These are phyloP conservation scores for Cecropterus lyciades DNA, from an alignment of 1,140 invertebrate species.

Conservation along the genomic window DNA sequence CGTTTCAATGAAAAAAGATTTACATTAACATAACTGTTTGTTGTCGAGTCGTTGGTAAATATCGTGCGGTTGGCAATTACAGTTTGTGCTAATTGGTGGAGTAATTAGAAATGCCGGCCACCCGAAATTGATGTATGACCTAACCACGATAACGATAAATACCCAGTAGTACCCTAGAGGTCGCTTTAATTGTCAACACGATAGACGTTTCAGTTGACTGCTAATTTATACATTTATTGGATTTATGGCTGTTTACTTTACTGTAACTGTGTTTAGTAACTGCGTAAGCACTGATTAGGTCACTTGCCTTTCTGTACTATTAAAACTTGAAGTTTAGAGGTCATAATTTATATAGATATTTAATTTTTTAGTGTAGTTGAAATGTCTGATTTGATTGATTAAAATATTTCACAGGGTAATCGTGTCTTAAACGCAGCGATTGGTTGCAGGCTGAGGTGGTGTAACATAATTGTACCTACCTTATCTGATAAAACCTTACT, in stretches of 20 bases:
- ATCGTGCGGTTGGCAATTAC: slow-evolving; percentile 26
- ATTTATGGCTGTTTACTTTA: neutral
- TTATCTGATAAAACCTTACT: too few species aligned
- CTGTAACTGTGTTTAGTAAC: too few species aligned
- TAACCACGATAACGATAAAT: slow-evolving; percentile 13
- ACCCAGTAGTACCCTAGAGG: slow-evolving; percentile 6
- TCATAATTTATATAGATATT: too few species aligned
- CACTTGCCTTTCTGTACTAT: neutral
- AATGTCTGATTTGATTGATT: too few species aligned
- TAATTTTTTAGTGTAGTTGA: too few species aligned
- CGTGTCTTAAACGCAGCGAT: too few species aligned
- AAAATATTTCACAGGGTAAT: too few species aligned
- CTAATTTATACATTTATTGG: neutral
- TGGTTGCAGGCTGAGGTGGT: too few species aligned
- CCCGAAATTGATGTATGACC: slow-evolving; percentile 21
- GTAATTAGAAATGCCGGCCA: slow-evolving; percentile 24
- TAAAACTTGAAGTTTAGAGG: too few species aligned
- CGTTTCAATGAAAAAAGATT: neutral
- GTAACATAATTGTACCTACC: too few species aligned
- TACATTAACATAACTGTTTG: slow-evolving; percentile 5
- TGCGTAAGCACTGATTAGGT: neutral
- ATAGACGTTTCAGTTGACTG: neutral
- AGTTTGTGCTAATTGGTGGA: slow-evolving; percentile 23
- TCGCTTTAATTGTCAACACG: slow-evolving; percentile 11
- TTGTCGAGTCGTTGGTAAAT: slow-evolving; percentile 21